Base-by-base conservation (phyloP, 2,113 vertebrate genomes). In the Corvus cornix region DNA sequence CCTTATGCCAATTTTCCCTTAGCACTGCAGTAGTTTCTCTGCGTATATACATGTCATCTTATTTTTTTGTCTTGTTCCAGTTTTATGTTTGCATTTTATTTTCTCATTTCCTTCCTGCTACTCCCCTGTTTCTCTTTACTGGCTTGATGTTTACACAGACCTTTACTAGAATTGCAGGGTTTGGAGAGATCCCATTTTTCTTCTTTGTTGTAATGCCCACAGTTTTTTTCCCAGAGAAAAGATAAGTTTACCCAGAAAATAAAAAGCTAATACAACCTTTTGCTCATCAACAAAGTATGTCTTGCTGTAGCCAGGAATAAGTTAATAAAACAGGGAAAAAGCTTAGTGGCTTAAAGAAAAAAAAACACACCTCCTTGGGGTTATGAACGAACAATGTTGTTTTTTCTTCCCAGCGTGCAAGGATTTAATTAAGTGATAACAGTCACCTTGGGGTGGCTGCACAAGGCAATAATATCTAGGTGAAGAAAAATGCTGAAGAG, bases 361-460 rank as follows among this genome's bases (percentile, higher is more conserved):
- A 97, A 97, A 97, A 97, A 95, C 91, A 60, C 95, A 97, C 96
- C 98, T 98, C 98, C 98, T 98, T 98, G 98, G 98, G 98, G 98
- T 98, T 98, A 98, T 98, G 98, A 98, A 98, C 97, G 98, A 98
- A 98, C 98, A 98, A 98, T 98, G 98, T 98, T 98, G 98, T 98
- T 98, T 98, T 98, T 98, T 98, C 98, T 98, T 98, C 98, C 98
- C 98, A 98, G 98, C 97, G 98, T 98, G 98, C 98, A 97, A 98
- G 98, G 98, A 99, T 98, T 99, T 99, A 98, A 99, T 98, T 99
- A 99, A 99, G 98, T 98, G 98, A 99, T 99, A 99, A 99, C 98
- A 98, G 98, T 98, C 98, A 99, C 98, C 98, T 98, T 99, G 98
- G 98, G 98, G 98, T 99, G 98, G 98, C 98, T 98, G 98, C 98